These are phyloP conservation scores for Thymallus thymallus DNA, from an alignment of 2,113 vertebrate genomes.

Conservation along the genomic window DNA sequence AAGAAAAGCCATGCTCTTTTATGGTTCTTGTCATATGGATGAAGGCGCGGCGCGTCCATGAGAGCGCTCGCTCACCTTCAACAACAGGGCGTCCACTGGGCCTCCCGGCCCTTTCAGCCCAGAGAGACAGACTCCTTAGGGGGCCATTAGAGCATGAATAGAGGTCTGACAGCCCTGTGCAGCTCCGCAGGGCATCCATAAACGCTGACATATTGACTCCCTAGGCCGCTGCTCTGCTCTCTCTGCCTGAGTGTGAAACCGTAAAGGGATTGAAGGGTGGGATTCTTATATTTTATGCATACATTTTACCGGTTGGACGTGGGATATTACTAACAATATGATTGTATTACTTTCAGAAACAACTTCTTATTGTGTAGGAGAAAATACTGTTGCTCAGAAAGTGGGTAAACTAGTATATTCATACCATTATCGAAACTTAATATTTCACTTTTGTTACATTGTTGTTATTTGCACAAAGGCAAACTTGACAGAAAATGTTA, in stretches of 20 bases:
- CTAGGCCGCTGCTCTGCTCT: constrained; percentile 75
- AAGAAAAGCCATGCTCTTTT: constrained; percentile 73
- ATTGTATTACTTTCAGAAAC: constrained; percentile 23
- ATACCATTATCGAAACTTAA: neutral
- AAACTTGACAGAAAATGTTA: neutral
- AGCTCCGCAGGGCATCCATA: constrained; percentile 86
- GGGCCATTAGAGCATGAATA: constrained; percentile 87
- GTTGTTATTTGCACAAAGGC: neutral
- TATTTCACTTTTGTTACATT: neutral
- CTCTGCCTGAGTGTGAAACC: constrained; percentile 79
- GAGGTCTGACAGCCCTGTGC: constrained; percentile 83
- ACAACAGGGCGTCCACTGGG: constrained; percentile 79
- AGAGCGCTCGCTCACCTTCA: constrained; percentile 83
- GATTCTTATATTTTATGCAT: constrained; percentile 55
- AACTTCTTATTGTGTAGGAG: neutral
- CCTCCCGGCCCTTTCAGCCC: constrained; percentile 77
- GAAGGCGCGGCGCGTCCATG: constrained; percentile 72
- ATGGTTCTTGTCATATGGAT: constrained; percentile 77
- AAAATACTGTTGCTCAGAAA: neutral
- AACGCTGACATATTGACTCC: constrained; percentile 87
- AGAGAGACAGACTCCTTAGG: constrained; percentile 86
- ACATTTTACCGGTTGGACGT: constrained; percentile 46
- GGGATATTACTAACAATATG: constrained; percentile 45
- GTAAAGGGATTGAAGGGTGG: constrained; percentile 72
- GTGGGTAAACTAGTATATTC: neutral